Conservation (phyloP, 2,113 vertebrate species). For the human region GRCh38 chr6:163149001-163149500, state of each 20-base stretch:
- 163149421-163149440: neutral
- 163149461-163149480: neutral
- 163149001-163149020: neutral
- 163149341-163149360: too few species aligned
- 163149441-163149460: neutral
- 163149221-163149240: too few species aligned
- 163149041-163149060: neutral
- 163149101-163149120: neutral
- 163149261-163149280: too few species aligned
- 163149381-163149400: neutral
- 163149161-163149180: rapidly evolving
- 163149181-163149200: neutral
- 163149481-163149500: neutral
- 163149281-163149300: too few species aligned
- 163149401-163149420: neutral
- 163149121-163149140: too few species aligned
- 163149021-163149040: rapidly evolving
- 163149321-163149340: rapidly evolving
- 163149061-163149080: neutral
- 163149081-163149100: rapidly evolving
- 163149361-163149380: neutral
- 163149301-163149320: too few species aligned
- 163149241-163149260: rapidly evolving
- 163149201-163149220: neutral
- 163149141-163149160: rapidly evolving